Evolutionary conservation across 1,140 invertebrate genomes (phyloP).

Genomic region (Catajapyx aquilonaris): DNA sequence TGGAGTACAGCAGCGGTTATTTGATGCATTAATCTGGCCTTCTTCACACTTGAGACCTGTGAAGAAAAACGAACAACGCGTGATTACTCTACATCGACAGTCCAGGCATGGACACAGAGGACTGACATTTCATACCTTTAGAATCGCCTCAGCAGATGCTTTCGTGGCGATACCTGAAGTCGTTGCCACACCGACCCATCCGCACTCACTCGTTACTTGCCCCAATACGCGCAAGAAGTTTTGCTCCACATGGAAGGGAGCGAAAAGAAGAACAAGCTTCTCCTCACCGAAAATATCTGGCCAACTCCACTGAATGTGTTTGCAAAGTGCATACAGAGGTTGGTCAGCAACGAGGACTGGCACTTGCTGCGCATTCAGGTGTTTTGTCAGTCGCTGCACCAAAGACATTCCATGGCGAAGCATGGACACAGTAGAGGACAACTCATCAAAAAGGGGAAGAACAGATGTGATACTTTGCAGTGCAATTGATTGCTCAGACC

Average conservation of each 20-base stretch:
- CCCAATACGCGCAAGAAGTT: conserved; percentile 5
- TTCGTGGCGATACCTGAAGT: conserved; percentile 7
- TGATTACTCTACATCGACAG: no score
- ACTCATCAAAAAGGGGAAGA: no score
- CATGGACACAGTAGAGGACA: no score
- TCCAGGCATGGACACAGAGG: no score
- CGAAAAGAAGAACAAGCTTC: conserved; percentile 9
- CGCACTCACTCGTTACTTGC: conserved; percentile 2
- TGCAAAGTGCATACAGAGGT: conserved; percentile 4
- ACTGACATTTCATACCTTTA: no score
- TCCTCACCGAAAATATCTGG: conserved; percentile 10
- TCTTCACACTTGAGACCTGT: conserved; percentile 4
- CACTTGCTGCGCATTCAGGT: conserved; percentile 1
- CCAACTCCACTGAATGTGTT: conserved; percentile 7
- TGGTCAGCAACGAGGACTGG: conserved; percentile 4
- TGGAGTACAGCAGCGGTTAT: conserved; percentile 4
- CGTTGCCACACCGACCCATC: conserved; percentile 6
- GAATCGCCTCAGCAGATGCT: not conserved
- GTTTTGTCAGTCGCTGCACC: no score
- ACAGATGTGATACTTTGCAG: no score
- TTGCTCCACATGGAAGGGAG: conserved; percentile 10
- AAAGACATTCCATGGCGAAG: no score
- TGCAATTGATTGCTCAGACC: no score
- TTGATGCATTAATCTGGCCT: conserved; percentile 7
- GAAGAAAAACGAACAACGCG: no score